Evolutionary conservation across 2,113 vertebrate genomes (phyloP).

Genomic region (Callipepla californica): DNA sequence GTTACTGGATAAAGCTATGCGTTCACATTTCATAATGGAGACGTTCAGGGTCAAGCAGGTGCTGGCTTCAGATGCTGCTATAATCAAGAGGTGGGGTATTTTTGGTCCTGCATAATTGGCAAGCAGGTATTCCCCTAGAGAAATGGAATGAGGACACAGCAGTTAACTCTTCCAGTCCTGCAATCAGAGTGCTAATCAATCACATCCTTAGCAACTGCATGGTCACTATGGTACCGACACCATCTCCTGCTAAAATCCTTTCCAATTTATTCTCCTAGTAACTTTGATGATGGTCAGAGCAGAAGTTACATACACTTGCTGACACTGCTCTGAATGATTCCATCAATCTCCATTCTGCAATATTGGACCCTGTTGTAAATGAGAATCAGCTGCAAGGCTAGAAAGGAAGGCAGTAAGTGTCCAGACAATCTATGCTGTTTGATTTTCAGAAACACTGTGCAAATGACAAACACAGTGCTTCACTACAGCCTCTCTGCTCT

Average conservation of each 20-base stretch:
- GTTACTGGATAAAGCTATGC: background rate
- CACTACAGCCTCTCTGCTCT: slow-evolving; percentile 32
- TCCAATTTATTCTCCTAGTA: slow-evolving; percentile 6
- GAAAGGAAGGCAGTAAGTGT: slow-evolving; percentile 1
- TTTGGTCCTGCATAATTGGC: slow-evolving; percentile 60
- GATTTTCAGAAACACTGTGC: slow-evolving; percentile 16
- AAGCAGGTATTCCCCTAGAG: slow-evolving; percentile 76
- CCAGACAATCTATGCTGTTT: background rate
- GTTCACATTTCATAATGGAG: slow-evolving; percentile 17
- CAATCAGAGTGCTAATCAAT: slow-evolving; percentile 75
- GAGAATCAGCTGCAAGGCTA: background rate
- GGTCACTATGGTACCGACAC: slow-evolving; percentile 58
- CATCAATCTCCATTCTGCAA: slow-evolving; percentile 30
- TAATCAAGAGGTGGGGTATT: background rate
- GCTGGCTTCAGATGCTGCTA: slow-evolving; percentile 53
- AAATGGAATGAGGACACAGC: slow-evolving; percentile 76
- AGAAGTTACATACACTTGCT: slow-evolving; percentile 41
- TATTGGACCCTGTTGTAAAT: background rate
- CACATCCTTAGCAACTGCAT: slow-evolving; percentile 80
- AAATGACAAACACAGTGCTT: slow-evolving; percentile 41
- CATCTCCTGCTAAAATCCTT: slow-evolving; percentile 60
- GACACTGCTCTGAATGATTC: background rate
- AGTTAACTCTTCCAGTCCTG: slow-evolving; percentile 75
- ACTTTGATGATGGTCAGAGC: slow-evolving; percentile 35
- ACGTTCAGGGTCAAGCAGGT: slow-evolving; percentile 53